Percentiles rank a stretch among this genome's conserved stretches.
Evolutionary conservation across 2,113 vertebrate genomes (phyloP).

Genomic region (Rhagologus leucostigma): DNA sequence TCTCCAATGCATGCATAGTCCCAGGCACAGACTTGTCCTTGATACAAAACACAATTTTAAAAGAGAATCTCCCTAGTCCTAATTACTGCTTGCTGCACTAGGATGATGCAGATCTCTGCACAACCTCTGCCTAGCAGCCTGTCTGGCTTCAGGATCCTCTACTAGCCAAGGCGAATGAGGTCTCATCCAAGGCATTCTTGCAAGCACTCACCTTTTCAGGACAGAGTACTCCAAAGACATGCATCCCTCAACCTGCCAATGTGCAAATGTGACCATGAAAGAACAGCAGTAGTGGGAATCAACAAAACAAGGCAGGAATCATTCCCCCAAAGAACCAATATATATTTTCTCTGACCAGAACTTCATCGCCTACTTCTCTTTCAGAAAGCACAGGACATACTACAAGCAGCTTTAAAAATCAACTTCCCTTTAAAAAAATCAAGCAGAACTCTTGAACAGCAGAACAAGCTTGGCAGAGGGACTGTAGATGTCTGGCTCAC

Average conservation of each 20-base stretch:
- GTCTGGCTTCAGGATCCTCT: not conserved
- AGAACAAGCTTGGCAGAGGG: not conserved
- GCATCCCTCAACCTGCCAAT: not conserved
- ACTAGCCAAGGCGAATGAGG: not conserved
- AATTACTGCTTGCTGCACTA: not conserved
- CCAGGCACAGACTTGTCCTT: not conserved
- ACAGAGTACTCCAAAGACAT: not conserved
- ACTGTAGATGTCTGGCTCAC: not conserved
- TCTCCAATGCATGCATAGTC: not conserved
- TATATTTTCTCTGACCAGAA: not conserved
- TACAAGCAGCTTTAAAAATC: not conserved
- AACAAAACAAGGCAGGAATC: not conserved
- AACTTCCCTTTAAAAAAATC: not conserved
- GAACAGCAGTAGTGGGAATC: not conserved
- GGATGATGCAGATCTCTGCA: not conserved
- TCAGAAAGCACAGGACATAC: not conserved
- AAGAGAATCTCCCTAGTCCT: not conserved
- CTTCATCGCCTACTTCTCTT: not conserved
- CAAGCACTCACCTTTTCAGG: not conserved
- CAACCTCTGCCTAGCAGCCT: not conserved
- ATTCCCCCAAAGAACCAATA: not conserved
- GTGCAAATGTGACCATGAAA: not conserved
- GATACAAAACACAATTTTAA: not conserved
- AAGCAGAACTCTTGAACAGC: not conserved
- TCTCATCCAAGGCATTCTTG: not conserved